Evolutionary conservation across 2,888 invertebrate species (phyloP).

Genomic region (Pherbina coryleti): DNA sequence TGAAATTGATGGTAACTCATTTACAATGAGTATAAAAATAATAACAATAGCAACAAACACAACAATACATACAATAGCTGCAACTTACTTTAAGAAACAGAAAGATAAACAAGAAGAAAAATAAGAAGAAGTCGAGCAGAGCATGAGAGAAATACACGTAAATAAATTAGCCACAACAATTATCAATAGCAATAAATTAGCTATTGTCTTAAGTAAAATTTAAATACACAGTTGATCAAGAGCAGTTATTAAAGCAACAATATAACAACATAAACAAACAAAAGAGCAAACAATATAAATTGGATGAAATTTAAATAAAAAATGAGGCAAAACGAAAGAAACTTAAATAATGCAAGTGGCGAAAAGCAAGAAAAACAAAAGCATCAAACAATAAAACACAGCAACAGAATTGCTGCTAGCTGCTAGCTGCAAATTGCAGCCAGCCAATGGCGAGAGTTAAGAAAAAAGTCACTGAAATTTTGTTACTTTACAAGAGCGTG

Average conservation of each 20-base stretch:
- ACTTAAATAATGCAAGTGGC: background rate
- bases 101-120: background rate
- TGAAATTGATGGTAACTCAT: background rate
- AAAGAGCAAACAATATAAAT: background rate
- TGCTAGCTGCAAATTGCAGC: constrained; percentile 3
- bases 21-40: background rate
- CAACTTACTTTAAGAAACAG: background rate
- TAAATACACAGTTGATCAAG: no score
- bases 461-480: background rate
- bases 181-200: no score
- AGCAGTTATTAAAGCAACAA: no score
- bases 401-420: background rate
- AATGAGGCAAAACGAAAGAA: background rate
- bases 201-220: no score
- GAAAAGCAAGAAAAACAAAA: background rate
- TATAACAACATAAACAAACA: no score
- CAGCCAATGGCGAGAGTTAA: background rate
- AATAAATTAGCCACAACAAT: no score
- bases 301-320: background rate
- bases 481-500: no score
- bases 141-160: no score
- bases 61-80: background rate
- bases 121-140: no score
- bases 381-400: background rate
- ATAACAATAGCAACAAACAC: background rate